Evolutionary conservation across 2,797 vertebrate species (phyloP), one percentile per base, ranked within the genome.

Genomic region (Rhinatrema bivittatum): DNA sequence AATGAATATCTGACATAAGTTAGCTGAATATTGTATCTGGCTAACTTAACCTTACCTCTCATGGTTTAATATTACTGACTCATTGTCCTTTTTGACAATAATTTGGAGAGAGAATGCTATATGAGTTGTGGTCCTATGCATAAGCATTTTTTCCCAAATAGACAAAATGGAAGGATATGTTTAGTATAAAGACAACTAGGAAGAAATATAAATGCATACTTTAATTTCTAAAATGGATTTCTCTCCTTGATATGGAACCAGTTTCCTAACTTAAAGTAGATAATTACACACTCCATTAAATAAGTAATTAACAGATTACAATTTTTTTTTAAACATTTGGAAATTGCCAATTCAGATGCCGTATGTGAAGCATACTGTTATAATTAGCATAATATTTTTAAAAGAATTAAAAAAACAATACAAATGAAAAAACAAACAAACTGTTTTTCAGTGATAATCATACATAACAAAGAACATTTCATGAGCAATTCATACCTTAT

Each of bases 261-360:
- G 63, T 79, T 80, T 77, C 49, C 74, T 70, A 79, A 79, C 70
- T 77, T 82, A 85, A 84, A 81, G 76, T 73, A 83, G 72, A 75
- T 78, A 85, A 87, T 86, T 85, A 85, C 71, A 83, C 79, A 83
- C 72, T 70, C 76, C 81, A 86, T 87, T 87, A 83, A 81, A 81
- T 77, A 86, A 81, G 70, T 83, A 85, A 87, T 86, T 84, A 86
- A 79, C 74, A 82, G 81, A 83, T 81, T 78, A 83, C 66, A 81
- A 70, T n/a, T 72, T 75, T 56, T 2, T 42, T 74, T 68, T 67
- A 44, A 56, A 55, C 48, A 11, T 39, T 69, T 70, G 60, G 73
- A 85, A 81, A 81, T 68, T 65, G 82, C 72, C 69, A 76, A 76
- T 85, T 85, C 62, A 53, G 39, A 76, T 78, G 68, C 63, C 60